These are phyloP conservation scores for Drosophila phalerata DNA, from an alignment of 2,888 invertebrate genomes.

Conservation along the genomic window DNA sequence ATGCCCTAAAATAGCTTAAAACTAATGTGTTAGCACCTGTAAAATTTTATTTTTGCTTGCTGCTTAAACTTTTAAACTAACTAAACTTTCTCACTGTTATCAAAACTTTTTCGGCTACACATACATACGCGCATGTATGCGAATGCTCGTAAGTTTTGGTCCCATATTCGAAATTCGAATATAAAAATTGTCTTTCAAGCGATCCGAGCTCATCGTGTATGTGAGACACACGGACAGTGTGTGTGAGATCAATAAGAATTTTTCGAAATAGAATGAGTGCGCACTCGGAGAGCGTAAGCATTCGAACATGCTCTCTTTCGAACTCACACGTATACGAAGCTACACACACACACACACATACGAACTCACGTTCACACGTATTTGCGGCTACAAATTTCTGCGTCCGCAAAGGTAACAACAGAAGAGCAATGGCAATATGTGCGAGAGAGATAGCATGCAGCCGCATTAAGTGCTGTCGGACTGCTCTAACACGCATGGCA, in stretches of 20 bases:
- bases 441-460: constrained; percentile 50
- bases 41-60: constrained; percentile 19
- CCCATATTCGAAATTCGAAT: constrained; percentile 50
- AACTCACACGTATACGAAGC: constrained; percentile 42
- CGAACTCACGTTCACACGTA: constrained; percentile 29
- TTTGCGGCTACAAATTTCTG: constrained; percentile 66
- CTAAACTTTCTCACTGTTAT: constrained; percentile 57
- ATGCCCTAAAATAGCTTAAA: constrained; percentile 1
- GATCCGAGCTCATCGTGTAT: constrained; percentile 53
- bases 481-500: constrained; percentile 58
- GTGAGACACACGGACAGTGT: constrained; percentile 68
- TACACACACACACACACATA: constrained; percentile 21
- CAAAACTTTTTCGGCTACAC: constrained; percentile 50
- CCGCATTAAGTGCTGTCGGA: constrained; percentile 53
- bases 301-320: constrained; percentile 73
- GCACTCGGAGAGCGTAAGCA: constrained; percentile 29
- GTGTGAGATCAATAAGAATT: constrained; percentile 74
- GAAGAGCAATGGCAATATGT: constrained; percentile 30
- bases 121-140: constrained; percentile 13
- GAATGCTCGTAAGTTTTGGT: not conserved
- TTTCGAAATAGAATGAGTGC: constrained; percentile 43
- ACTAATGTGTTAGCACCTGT: constrained; percentile 15
- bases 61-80: constrained; percentile 17
- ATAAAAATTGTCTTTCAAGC: constrained; percentile 11
- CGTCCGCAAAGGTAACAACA: constrained; percentile 73